Conservation (phyloP, 2,888 invertebrate species). For the Pimpla rufipes region DNA sequence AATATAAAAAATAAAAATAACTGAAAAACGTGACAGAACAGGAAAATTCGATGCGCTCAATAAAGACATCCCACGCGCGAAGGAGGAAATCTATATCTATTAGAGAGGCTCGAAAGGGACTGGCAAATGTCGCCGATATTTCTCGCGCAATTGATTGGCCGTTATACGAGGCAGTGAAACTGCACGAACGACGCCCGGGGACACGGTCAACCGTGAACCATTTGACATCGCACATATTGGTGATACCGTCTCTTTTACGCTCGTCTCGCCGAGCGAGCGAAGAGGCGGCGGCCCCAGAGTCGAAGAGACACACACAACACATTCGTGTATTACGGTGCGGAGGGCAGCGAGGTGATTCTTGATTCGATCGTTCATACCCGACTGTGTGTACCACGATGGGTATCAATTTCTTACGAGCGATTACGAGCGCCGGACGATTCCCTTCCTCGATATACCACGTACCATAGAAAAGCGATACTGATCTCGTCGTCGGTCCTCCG, state of each 20-base stretch:
- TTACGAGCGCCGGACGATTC: conserved; percentile 30
- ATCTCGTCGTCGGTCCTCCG: not conserved
- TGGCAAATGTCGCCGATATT: too few relatives aligned
- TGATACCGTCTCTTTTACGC: conserved; percentile 8
- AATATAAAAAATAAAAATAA: not conserved
- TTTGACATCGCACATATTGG: conserved; percentile 16
- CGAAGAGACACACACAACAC: not conserved
- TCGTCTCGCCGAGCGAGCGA: not conserved
- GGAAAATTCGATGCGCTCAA: not conserved
- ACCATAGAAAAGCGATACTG: conserved; percentile 22
- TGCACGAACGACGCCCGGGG: not conserved
- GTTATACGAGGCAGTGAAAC: too few relatives aligned
- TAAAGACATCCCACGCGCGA: not conserved
- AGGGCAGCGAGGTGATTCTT: conserved; percentile 19
- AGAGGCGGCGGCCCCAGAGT: not conserved
- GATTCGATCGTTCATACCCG: conserved; percentile 21
- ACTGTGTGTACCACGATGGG: conserved; percentile 3
- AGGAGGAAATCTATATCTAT: not conserved
- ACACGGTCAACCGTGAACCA: conserved; percentile 13
- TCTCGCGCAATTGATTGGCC: not conserved
- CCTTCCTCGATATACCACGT: conserved; percentile 11
- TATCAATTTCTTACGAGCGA: conserved; percentile 47
- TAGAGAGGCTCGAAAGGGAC: too few relatives aligned
- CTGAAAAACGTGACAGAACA: not conserved
- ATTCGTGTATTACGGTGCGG: not conserved